phyloP scores from a whole-genome alignment of 2,888 invertebrate species.

The Macrostomum cliftonense region DNA sequence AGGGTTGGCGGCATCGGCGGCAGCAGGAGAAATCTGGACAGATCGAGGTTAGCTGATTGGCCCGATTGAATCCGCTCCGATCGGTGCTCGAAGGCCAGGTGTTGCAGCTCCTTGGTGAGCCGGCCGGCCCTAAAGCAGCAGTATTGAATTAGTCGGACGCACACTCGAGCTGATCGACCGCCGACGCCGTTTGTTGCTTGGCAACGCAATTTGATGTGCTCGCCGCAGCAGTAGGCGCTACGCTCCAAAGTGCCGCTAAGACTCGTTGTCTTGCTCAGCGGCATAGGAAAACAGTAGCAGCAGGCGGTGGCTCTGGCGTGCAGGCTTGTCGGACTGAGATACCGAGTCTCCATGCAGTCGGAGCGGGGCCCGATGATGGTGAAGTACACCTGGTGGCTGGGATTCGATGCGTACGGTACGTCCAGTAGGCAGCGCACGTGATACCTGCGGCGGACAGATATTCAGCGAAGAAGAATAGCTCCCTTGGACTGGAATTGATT shows the following conservation, averaged over 20 bases:
- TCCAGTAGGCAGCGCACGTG: conserved; percentile 47
- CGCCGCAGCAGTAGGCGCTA: conserved; percentile 55
- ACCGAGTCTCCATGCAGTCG: conserved; percentile 61
- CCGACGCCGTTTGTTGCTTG: conserved; percentile 53
- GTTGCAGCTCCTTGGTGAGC: conserved; percentile 36
- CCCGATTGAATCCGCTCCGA: neutral
- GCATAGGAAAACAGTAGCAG: conserved; percentile 26
- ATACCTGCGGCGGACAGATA: conserved; percentile 34
- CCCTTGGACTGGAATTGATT: no score
- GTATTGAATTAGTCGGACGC: conserved; percentile 48
- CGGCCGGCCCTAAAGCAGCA: conserved; percentile 44
- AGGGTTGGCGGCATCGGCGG: conserved; percentile 54
- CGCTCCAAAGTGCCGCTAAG: conserved; percentile 47
- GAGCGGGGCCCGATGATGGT: conserved; percentile 58
- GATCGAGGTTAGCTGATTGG: neutral
- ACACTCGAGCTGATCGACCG: conserved; percentile 43
- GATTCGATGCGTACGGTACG: conserved; percentile 57
- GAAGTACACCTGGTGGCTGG: conserved; percentile 60
- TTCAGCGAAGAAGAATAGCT: no score
- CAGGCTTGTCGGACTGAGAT: conserved; percentile 44
- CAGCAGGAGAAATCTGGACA: conserved; percentile 42
- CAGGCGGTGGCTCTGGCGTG: conserved; percentile 25
- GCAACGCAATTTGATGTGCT: conserved; percentile 50
- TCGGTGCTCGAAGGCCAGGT: conserved; percentile 52
- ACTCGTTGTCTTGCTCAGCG: conserved; percentile 37